A percentile compares a stretch with the other conserved stretches of the same genome.
Evolutionary conservation across 35 echinoderm and acorn worm genomes (phyloP).

Genomic region (Diadema setosum): DNA sequence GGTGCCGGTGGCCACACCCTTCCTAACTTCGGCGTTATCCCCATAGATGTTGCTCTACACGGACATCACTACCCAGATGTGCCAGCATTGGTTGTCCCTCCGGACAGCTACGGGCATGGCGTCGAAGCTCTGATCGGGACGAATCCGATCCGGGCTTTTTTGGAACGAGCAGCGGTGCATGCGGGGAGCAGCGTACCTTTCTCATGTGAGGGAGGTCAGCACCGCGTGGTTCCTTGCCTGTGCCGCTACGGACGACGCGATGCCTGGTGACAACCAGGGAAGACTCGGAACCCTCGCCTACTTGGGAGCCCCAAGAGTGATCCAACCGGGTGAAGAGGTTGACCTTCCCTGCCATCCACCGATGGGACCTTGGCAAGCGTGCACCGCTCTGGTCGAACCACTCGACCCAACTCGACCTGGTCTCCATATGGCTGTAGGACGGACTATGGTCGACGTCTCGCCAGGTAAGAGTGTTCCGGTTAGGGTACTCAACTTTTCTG

Average conservation of each 20-base stretch:
- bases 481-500: background rate
- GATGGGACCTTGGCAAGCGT: background rate
- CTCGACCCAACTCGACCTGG: background rate
- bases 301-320: background rate
- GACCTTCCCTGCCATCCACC: no score
- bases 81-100: background rate
- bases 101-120: background rate
- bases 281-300: background rate
- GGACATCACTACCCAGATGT: background rate
- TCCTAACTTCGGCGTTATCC: background rate
- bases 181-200: no score
- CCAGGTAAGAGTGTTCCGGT: background rate
- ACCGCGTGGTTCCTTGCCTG: no score
- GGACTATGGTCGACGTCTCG: background rate
- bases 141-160: background rate
- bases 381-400: background rate
- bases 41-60: background rate
- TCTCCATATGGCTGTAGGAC: background rate
- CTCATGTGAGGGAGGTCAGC: no score
- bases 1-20: background rate
- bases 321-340: background rate
- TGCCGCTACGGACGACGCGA: background rate
- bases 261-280: background rate
- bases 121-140: background rate
- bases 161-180: background rate